Evolutionary conservation across 35 echinoderm and acorn worm species (phyloP).

Genomic region (Ophiothrix spiculata): DNA sequence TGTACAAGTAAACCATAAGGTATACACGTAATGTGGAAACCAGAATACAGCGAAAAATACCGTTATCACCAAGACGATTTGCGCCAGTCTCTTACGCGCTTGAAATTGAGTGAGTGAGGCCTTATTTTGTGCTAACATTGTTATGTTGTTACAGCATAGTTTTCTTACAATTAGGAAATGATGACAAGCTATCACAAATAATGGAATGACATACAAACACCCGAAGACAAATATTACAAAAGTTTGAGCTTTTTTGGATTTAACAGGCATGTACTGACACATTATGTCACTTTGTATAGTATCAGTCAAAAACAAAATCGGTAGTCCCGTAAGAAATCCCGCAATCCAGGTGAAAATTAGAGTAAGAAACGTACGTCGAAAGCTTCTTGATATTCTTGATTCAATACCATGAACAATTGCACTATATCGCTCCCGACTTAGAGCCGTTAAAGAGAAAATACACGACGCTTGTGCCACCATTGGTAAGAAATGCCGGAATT

Average conservation of each 20-base stretch:
- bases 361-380: neutral
- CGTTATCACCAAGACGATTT: constrained; percentile 55
- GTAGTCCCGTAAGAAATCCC: neutral
- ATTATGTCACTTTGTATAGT: neutral
- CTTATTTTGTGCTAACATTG: neutral
- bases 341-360: neutral
- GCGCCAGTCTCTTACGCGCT: constrained; percentile 61
- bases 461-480: neutral
- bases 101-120: constrained; percentile 37
- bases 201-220: neutral
- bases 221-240: neutral
- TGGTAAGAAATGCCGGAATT: neutral
- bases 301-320: neutral
- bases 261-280: neutral
- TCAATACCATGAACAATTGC: neutral
- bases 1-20: constrained; percentile 31
- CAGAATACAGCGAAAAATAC: constrained; percentile 80
- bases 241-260: neutral
- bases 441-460: neutral
- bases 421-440: neutral
- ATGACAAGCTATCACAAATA: neutral
- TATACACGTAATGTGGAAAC: constrained; percentile 73
- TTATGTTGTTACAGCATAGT: neutral
- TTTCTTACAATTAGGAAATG: neutral
- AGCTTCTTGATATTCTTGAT: neutral